A percentile compares a stretch with the other conserved stretches of the same genome.
Conservation (phyloP, 1,140 invertebrate species). For the Phymorhynchus buccinoides region DNA sequence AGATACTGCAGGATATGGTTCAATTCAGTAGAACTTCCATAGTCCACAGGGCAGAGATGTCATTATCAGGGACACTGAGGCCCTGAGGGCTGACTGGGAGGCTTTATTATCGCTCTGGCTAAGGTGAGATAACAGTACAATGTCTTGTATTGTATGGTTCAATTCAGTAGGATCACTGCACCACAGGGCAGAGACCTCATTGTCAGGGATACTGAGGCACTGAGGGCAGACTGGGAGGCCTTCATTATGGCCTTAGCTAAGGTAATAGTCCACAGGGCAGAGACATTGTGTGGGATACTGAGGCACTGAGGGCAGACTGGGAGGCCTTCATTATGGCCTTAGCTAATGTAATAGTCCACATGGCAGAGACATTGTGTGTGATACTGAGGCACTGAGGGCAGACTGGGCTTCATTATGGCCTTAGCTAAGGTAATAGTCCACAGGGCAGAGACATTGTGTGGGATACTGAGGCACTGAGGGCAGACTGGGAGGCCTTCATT, state of each 20-base stretch:
- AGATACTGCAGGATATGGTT: too few species aligned
- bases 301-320: slow-evolving; percentile 66
- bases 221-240: slow-evolving; percentile 66
- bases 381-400: slow-evolving; percentile 65
- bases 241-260: slow-evolving; percentile 66
- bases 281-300: slow-evolving; percentile 79
- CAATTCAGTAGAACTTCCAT: too few species aligned
- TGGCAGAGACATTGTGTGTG: slow-evolving; percentile 85
- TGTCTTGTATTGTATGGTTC: too few species aligned
- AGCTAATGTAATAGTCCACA: slow-evolving; percentile 73
- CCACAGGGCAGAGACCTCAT: too few species aligned
- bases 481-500: slow-evolving; percentile 67
- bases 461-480: slow-evolving; percentile 66
- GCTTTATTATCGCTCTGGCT: slow-evolving; percentile 65
- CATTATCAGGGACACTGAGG: slow-evolving; percentile 77
- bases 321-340: slow-evolving; percentile 66
- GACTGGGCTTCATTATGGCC: slow-evolving; percentile 67
- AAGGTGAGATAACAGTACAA: too few species aligned
- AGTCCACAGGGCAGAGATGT: slow-evolving; percentile 89
- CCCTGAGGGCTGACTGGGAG: slow-evolving; percentile 65
- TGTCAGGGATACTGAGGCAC: slow-evolving; percentile 72
- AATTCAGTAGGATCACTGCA: too few species aligned
- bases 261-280: slow-evolving; percentile 85
- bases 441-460: slow-evolving; percentile 86
- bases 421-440: slow-evolving; percentile 67